Percentiles rank a stretch among this genome's conserved stretches.
Conservation (phyloP, 2,888 invertebrate genomes). For the Mylabris sibirica region DNA sequence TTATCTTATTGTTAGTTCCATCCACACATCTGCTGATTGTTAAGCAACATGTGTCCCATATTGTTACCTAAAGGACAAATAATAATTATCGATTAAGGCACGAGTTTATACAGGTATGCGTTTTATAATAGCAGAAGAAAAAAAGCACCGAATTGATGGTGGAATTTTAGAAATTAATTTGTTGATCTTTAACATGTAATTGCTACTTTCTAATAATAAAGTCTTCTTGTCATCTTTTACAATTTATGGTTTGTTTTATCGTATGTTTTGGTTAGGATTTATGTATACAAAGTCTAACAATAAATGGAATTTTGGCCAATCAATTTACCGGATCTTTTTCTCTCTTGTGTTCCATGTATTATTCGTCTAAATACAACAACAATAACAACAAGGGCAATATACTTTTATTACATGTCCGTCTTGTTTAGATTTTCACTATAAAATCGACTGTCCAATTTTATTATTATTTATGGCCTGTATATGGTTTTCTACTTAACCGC, state of each 20-base stretch:
- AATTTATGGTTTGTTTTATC: constrained; percentile 51
- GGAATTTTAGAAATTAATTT: background rate
- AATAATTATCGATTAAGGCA: background rate
- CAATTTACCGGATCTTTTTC: constrained; percentile 45
- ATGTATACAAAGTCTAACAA: constrained; percentile 20
- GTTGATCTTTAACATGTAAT: background rate
- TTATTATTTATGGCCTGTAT: constrained; percentile 46
- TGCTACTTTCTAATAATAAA: background rate
- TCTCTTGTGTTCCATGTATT: constrained; percentile 30
- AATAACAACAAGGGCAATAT: constrained; percentile 18
- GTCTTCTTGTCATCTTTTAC: background rate
- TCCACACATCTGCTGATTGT: background rate
- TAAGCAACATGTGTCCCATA: background rate
- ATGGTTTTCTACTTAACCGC: constrained; percentile 40
- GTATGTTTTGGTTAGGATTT: constrained; percentile 42
- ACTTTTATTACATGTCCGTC: constrained; percentile 31
- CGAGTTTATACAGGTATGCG: background rate
- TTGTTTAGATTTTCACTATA: constrained; percentile 34
- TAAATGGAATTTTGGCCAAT: constrained; percentile 41
- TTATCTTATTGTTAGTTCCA: background rate
- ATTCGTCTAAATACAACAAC: constrained; percentile 17
- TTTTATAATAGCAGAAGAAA: background rate
- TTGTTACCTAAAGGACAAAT: background rate
- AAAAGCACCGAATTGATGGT: background rate
- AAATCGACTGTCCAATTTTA: constrained; percentile 44